These are phyloP conservation scores for Ptychoptera contaminata DNA, from an alignment of 2,888 invertebrate species.

Conservation along the genomic window DNA sequence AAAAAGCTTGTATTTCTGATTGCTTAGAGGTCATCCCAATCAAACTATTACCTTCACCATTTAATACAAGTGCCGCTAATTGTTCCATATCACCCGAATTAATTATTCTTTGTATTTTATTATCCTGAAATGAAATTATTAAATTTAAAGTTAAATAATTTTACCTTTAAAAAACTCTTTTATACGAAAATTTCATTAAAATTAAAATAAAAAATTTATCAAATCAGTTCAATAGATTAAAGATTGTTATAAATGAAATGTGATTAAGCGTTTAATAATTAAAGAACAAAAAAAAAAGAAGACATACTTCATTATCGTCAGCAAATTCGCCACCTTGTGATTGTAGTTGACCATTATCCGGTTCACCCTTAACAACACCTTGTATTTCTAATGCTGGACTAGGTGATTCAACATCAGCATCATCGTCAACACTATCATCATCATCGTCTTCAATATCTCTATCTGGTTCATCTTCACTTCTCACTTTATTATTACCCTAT, in stretches of 20 bases:
- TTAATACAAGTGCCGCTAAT: conserved; percentile 73
- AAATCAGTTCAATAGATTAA: not conserved
- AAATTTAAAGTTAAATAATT: not conserved
- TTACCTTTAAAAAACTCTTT: not conserved
- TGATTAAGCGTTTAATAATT: not conserved
- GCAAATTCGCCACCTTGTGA: conserved; percentile 27
- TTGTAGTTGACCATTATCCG: conserved; percentile 30
- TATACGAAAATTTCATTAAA: not conserved
- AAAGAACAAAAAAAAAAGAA: conserved; percentile 2
- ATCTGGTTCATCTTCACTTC: not conserved
- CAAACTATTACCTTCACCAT: conserved; percentile 70
- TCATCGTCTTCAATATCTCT: conserved; percentile 3
- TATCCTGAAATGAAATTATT: conserved; percentile 34
- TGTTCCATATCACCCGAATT: conserved; percentile 73
- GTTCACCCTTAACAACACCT: conserved; percentile 26
- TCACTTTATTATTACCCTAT: not conserved
- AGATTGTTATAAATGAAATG: not conserved
- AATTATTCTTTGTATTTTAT: conserved; percentile 48
- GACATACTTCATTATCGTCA: conserved; percentile 20
- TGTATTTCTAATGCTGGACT: conserved; percentile 28
- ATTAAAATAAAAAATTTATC: not conserved
- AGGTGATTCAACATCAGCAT: conserved; percentile 18
- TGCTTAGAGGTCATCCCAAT: conserved; percentile 53
- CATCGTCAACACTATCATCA: conserved; percentile 6
- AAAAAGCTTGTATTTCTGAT: conserved; percentile 69